Base-by-base conservation (phyloP, 2,113 vertebrate species). In the Sinocyclocheilus anophthalmus region DNA sequence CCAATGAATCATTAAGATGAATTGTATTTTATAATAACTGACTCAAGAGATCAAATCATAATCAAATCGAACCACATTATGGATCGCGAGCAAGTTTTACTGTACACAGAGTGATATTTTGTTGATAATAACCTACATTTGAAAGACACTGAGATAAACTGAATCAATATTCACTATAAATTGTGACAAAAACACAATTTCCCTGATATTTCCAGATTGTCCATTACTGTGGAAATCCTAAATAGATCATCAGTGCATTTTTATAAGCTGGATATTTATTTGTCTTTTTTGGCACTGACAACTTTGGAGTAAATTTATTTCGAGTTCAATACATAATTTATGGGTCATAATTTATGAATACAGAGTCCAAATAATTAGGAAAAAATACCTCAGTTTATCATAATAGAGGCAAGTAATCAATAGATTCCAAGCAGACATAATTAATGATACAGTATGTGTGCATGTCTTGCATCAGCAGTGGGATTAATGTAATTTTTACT, bases 361-460 rank as follows among this genome's bases (percentile, higher is more conserved):
- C 4, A 48, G 24, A 53, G 39, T 61, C 45, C 6, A 50, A 76
- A 65, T 80, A 55, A 63, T 81, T 61, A 9, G 5, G 37, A 59
- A 55, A 37, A 42, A 33, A 55, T n/a, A 48, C n/a, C 67, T 13
- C 16, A 57, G 12, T 85, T 63, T 12, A 86, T 86, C 39, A 18
- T 13, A 65, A 48, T 57, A 26, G 30, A 45, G 50, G 65, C 53
- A 30, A 39, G 33, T 20, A 59, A 59, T 78, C 73, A 4, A 83
- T 86, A 65, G 6, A 37, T 5, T 50, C 18, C 16, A 22, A 82
- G 39, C 22, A 72, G 39, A 73, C 11, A 76, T 69, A 86, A 86
- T 79, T 57, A 82, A 85, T 79, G 59, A 39, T 67, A 65, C 22
- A 69, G 45, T 18, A 69, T n/a, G 42, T 67, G 45, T 12, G n/a